These are phyloP conservation scores for Romanogobio albipinnatus DNA, from an alignment of 2,113 vertebrate species.

Conservation along the genomic window DNA sequence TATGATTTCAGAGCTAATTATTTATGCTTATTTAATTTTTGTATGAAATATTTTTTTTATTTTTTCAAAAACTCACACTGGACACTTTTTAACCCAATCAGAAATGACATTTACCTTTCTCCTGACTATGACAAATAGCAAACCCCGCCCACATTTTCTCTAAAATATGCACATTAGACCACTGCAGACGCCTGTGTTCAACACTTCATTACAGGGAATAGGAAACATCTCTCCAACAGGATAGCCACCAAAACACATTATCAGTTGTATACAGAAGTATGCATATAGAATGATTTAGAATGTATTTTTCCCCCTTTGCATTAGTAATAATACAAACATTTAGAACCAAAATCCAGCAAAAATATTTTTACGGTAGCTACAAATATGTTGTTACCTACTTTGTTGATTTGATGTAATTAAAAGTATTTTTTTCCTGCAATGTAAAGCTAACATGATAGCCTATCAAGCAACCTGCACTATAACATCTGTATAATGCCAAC, in stretches of 20 bases:
- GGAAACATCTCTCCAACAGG: background rate
- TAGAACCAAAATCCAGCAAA: no score
- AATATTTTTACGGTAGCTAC: no score
- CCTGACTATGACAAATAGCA: background rate
- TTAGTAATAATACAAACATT: background rate
- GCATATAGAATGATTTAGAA: background rate
- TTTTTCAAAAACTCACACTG: background rate
- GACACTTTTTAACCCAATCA: background rate
- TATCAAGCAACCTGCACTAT: background rate
- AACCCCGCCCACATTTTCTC: conserved; percentile 30
- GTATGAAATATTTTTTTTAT: background rate
- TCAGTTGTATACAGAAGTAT: background rate
- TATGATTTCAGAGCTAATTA: background rate
- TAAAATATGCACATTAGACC: conserved; percentile 1
- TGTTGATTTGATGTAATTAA: no score
- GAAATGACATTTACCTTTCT: background rate
- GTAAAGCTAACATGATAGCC: background rate
- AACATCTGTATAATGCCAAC: background rate
- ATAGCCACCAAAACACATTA: background rate
- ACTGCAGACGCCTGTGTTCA: background rate
- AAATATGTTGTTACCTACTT: no score
- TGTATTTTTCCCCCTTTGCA: background rate
- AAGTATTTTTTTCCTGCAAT: background rate
- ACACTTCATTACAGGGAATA: background rate
- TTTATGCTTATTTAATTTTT: background rate